Conservation (phyloP, 2,888 invertebrate genomes). For the Torymus aiolomorphi region DNA sequence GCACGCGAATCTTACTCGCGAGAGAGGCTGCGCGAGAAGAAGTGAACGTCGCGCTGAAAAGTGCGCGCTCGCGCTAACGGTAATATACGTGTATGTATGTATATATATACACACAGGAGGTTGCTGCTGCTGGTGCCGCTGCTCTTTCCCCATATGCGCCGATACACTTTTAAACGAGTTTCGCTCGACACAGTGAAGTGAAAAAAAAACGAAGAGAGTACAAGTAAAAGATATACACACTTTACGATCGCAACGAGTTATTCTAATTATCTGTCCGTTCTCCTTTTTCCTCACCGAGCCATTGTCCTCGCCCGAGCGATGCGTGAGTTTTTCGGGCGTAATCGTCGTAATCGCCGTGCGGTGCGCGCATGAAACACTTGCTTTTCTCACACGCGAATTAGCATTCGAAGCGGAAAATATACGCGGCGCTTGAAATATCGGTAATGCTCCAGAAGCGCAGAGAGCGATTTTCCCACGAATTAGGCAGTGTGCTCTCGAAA, state of each 20-base stretch:
- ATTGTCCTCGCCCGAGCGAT: no score
- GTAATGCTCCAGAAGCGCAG: conserved; percentile 22
- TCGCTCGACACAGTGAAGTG: background rate
- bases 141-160: conserved; percentile 20
- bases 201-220: background rate
- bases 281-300: no score
- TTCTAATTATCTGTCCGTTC: no score
- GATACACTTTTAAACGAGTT: conserved; percentile 40
- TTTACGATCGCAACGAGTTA: no score
- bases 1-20: no score
- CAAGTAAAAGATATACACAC: no score
- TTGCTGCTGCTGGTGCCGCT: no score
- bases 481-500: no score
- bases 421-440: background rate
- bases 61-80: background rate
- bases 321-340: no score
- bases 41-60: background rate
- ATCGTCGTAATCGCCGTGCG: no score
- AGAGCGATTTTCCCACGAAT: conserved; percentile 16
- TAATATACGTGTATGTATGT: no score
- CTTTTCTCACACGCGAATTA: conserved; percentile 38
- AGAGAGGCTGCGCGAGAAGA: background rate
- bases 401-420: conserved; percentile 30
- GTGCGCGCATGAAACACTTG: background rate
- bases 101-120: no score